A percentile compares a stretch with the other conserved stretches of the same genome.
These are phyloP conservation scores for Ellobium chinense DNA, from an alignment of 2,888 invertebrate genomes.

Conservation along the genomic window DNA sequence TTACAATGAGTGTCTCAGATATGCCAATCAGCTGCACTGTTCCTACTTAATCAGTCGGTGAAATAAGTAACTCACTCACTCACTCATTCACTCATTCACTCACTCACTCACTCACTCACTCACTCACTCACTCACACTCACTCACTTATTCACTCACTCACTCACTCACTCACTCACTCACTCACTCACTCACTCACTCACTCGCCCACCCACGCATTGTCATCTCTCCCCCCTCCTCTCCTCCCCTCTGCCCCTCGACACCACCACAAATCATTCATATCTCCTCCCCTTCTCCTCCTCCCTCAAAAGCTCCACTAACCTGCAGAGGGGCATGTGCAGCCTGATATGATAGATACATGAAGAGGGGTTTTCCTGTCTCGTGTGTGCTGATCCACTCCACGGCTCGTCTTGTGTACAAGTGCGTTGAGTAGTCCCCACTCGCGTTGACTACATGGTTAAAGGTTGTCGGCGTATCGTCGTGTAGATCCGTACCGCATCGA, in stretches of 20 bases:
- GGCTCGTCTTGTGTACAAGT: slow-evolving; percentile 34
- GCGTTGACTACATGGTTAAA: slow-evolving; percentile 10
- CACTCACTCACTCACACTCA: no score
- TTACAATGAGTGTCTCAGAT: background rate
- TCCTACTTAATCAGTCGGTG: no score
- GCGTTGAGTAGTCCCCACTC: slow-evolving; percentile 26
- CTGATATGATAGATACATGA: slow-evolving; percentile 36
- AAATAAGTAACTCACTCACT: no score
- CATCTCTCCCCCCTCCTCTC: background rate
- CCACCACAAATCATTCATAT: background rate
- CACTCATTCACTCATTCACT: no score
- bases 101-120: no score
- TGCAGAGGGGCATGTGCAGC: slow-evolving; percentile 36
- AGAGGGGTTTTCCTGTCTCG: slow-evolving; percentile 16
- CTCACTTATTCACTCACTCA: no score
- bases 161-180: background rate
- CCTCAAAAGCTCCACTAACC: slow-evolving; percentile 8
- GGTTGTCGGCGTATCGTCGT: slow-evolving; percentile 21
- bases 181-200: background rate
- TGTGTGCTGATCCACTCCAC: slow-evolving; percentile 19
- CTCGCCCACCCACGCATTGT: background rate
- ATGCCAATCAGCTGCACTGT: no score
- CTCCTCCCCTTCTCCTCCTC: background rate
- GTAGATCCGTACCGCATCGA: slow-evolving; percentile 19
- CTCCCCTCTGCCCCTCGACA: background rate